Evolutionary conservation across 2,797 vertebrate genomes (phyloP).

Genomic region (Malurus splendens): DNA sequence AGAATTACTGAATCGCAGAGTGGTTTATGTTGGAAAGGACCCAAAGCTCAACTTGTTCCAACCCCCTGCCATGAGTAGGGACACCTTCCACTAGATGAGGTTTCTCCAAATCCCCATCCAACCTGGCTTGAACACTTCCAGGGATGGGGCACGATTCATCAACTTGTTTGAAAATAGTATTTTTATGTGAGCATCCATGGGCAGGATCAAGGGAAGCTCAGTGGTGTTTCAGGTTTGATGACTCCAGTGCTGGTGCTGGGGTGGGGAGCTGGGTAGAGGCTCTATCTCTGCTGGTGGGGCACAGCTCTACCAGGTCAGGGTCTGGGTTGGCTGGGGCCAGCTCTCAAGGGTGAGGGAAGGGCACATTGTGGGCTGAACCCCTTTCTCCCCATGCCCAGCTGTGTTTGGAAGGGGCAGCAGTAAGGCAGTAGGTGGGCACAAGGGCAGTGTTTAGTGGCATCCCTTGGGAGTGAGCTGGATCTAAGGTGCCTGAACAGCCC

Average conservation of each 20-base stretch:
- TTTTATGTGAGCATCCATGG: rapidly evolving
- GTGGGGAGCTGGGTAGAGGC: neutral
- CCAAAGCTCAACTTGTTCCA: neutral
- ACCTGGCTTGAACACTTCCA: neutral
- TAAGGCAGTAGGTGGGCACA: neutral
- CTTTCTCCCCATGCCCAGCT: neutral
- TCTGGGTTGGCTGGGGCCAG: neutral
- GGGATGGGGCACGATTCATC: neutral
- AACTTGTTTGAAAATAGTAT: neutral
- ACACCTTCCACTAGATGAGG: neutral
- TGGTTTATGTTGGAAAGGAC: neutral
- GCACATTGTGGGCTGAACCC: neutral
- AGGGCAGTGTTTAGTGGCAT: neutral
- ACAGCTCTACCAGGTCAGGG: neutral
- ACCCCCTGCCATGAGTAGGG: neutral
- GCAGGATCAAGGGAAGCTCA: neutral
- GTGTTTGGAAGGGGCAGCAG: neutral
- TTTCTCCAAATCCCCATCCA: neutral
- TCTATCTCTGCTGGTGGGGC: neutral
- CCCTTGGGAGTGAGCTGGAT: neutral
- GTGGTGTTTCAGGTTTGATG: neutral
- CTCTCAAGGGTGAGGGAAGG: neutral
- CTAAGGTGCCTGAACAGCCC: rapidly evolving
- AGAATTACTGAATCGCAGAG: neutral
- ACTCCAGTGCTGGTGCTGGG: neutral